phyloP scores from a whole-genome alignment of 2,113 vertebrate species.

The Arizona elegans region DNA sequence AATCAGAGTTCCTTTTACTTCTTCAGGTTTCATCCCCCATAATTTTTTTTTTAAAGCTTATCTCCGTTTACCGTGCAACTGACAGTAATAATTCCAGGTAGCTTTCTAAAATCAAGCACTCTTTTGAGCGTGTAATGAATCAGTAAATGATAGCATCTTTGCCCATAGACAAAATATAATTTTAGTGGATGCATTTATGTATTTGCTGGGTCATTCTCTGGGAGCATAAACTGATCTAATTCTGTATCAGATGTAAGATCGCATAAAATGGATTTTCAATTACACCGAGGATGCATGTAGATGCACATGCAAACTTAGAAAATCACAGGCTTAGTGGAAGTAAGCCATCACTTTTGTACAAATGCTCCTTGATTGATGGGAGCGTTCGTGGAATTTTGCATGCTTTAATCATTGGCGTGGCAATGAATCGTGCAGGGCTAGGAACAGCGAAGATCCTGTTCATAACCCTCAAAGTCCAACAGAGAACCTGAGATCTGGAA shows the following conservation, averaged over 20 bases:
- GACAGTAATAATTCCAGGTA: conserved; percentile 62
- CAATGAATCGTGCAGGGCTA: background rate
- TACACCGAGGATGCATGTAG: conserved; percentile 47
- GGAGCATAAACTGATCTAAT: conserved; percentile 66
- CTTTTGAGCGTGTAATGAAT: conserved; percentile 69
- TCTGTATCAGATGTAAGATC: conserved; percentile 61
- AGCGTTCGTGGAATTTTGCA: conserved; percentile 11
- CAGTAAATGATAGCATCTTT: conserved; percentile 60
- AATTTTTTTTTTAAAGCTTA: conserved; percentile 38
- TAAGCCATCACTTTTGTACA: conserved; percentile 18
- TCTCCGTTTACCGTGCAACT: conserved; percentile 48
- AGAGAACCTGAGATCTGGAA: no score
- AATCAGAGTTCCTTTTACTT: conserved; percentile 29
- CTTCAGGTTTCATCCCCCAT: conserved; percentile 26
- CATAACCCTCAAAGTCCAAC: no score
- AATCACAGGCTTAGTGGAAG: background rate
- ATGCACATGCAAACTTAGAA: conserved; percentile 38
- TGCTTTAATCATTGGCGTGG: background rate
- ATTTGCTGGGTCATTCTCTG: conserved; percentile 33
- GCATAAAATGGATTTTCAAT: conserved; percentile 61
- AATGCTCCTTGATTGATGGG: background rate
- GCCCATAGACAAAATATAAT: conserved; percentile 49
- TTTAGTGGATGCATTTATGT: conserved; percentile 39
- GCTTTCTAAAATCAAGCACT: conserved; percentile 59
- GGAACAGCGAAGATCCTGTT: no score